These are phyloP conservation scores for Zaprionus davidi DNA, from an alignment of 1,140 invertebrate genomes.

Conservation along the genomic window DNA sequence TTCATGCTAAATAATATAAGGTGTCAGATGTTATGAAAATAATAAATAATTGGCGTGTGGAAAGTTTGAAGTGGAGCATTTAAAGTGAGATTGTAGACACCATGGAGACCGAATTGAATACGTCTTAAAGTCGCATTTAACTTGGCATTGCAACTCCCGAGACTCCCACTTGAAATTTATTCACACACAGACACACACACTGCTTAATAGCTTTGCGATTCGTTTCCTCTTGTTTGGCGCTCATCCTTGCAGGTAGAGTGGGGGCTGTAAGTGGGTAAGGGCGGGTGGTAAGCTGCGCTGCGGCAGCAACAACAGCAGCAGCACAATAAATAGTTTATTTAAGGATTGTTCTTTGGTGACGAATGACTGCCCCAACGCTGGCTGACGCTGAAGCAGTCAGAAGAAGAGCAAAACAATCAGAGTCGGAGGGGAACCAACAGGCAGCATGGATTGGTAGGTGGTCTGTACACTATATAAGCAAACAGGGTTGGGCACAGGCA, in stretches of 20 bases:
- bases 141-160: constrained; percentile 30
- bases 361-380: constrained; percentile 40
- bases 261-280: background rate
- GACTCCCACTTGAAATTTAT: constrained; percentile 58
- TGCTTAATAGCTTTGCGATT: constrained; percentile 65
- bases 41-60: constrained; percentile 20
- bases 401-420: background rate
- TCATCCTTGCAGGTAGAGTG: constrained; percentile 24
- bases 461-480: background rate
- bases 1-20: constrained; percentile 60
- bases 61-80: background rate
- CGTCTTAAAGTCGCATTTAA: constrained; percentile 27
- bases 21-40: constrained; percentile 53
- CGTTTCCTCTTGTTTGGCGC: constrained; percentile 6
- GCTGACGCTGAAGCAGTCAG: constrained; percentile 1
- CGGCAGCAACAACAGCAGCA: background rate
- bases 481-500: background rate
- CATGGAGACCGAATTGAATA: constrained; percentile 23
- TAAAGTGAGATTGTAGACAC: background rate
- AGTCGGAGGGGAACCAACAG: background rate
- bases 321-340: constrained; percentile 80
- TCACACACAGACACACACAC: constrained; percentile 25
- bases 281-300: background rate
- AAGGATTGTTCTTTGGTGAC: constrained; percentile 62
- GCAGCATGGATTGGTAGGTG: background rate